Evolutionary conservation across 2,797 vertebrate genomes (phyloP), one percentile per base, ranked within the genome.

Genomic region (Microcaecilia unicolor): DNA sequence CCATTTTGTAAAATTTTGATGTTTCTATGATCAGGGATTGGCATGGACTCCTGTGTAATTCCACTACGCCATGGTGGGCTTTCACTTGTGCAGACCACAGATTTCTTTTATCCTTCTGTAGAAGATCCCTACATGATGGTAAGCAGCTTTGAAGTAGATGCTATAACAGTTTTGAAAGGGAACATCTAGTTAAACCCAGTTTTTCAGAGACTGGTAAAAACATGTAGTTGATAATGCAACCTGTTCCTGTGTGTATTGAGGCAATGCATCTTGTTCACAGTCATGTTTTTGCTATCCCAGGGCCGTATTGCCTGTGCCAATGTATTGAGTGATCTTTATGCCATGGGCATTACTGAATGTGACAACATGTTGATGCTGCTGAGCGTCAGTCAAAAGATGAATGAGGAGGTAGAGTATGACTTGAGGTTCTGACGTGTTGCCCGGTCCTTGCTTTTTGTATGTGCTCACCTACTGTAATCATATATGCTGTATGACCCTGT

Each of bases 51-150:
- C 1, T 92, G 90, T 38, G 91, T 96, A 43, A 89, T 91, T 10
- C 91, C 92, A 1, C 60, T 95, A 34, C 73, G 90, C 8, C 92
- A 96, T 32, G 88, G 92, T n/a, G 91, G 89, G 1, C 80, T 96
- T 3, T 95, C 91, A 0, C 78, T 96, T 31, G 86, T 93, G 37
- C 92, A 96, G 61, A 96, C 92, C 45, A 96, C 92, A 2, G 92
- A 96, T 62, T 96, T 96, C 67, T 96, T 96, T 51, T 96, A 95
- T 66, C 92, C 92, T 1, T 61, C 94, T 26, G 91, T 96, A 39
- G 91, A 96, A 34, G 92, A 95, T 43, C 92, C 92, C 2, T 94
- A 95, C 58, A 92, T 95, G 92, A 94, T 94, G 90, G 86, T 87
- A 58, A 60, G 78, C 9, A 30, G 22, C 6, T 8, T 23, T 6